Base-by-base conservation (phyloP, 2,888 invertebrate species). In the Atrina japonica region DNA sequence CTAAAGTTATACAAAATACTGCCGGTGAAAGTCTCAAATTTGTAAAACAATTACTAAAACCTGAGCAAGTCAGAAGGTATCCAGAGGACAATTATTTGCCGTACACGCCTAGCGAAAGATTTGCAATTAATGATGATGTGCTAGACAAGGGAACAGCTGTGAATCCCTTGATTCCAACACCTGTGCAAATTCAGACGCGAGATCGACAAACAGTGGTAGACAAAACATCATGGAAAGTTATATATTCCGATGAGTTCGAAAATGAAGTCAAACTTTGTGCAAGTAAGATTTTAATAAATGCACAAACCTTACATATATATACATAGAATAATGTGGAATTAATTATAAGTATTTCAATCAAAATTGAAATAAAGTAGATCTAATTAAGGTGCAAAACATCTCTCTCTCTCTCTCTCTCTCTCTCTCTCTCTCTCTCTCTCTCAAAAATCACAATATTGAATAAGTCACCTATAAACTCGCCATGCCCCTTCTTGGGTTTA, bases 151-250 rank as follows among this genome's bases (percentile, higher is more conserved):
- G 73, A 27, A 65, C 27, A 21, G n/a, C 52, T 5, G 58, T 29
- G 16, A 72, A 69, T 49, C 52, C 11, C 1, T 43, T 80, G 6
- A 65, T 80, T 9, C 80, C 80, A 9, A 77, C 76, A n/a, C 80
- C 80, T 11, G 66, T 55, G 27, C 43, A 73, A 35, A 60, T 71
- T n/a, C 41, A 35, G 1, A 27, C 66, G 3, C 50, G 70, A n/a
- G 45, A 25, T 14, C 43, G 29, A 11, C 16, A 40, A 3, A 58
- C 41, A n/a, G 40, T 78, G 11, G 43, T 14, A 11, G 25, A 59
- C 23, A 53, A 49, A 66, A 77, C 11, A 3, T 27, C 66, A 1
- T 85, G 84, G 85, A 70, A 71, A 11, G 73, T 85, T 23, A 53
- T 82, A 1, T 50, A 81, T 21, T 73, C 74, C 3, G 52, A 59